phyloP scores from a whole-genome alignment of 2,113 vertebrate species.

The Hylia prasina region DNA sequence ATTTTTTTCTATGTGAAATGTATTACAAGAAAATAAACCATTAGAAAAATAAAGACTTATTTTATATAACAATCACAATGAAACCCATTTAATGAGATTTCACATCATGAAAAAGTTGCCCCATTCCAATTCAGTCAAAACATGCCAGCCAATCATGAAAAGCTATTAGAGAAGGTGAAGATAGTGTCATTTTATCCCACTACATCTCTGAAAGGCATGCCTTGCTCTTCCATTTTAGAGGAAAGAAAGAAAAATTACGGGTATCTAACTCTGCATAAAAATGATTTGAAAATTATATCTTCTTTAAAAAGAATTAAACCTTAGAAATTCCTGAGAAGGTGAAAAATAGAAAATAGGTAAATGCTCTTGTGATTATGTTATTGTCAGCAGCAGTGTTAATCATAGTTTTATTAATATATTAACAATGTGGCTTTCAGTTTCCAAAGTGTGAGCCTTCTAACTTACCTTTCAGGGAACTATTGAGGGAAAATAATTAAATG shows the following conservation, averaged over 20 bases:
- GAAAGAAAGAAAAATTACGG: background rate
- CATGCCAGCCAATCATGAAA: slow-evolving; percentile 34
- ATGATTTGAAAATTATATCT: background rate
- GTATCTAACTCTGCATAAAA: background rate
- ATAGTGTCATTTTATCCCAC: background rate
- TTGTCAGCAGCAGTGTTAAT: background rate
- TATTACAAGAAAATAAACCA: slow-evolving; percentile 12
- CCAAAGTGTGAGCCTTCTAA: background rate
- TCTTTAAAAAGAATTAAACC: background rate
- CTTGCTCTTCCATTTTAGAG: background rate
- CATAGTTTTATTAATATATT: background rate
- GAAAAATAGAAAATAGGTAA: background rate
- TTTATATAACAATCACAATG: background rate
- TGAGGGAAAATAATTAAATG: slow-evolving; percentile 11
- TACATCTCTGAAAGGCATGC: background rate
- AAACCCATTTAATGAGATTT: slow-evolving; percentile 35
- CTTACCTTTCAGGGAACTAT: background rate
- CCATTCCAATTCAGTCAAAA: slow-evolving; percentile 44
- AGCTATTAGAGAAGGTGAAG: slow-evolving; percentile 25
- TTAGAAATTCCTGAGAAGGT: background rate
- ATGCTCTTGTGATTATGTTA: background rate
- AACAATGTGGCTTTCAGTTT: background rate
- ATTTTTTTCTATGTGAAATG: background rate
- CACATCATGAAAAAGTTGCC: background rate
- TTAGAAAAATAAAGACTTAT: slow-evolving; percentile 16